These are phyloP conservation scores for Manis javanica DNA, from an alignment of 2,797 vertebrate species.

Conservation along the genomic window DNA sequence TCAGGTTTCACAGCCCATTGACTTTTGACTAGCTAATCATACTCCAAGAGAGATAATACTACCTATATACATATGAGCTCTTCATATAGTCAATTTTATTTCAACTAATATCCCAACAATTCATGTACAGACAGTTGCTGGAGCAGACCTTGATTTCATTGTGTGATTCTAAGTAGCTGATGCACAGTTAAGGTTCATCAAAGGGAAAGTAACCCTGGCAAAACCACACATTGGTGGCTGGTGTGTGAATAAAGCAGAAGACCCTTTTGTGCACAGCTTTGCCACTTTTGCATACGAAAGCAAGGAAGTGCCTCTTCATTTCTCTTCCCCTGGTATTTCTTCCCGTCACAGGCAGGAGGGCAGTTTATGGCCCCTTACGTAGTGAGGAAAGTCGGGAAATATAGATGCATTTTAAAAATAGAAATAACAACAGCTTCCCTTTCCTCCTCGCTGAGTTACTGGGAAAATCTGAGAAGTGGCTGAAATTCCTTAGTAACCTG, in stretches of 20 bases:
- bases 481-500: neutral
- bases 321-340: neutral
- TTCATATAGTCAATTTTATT: neutral
- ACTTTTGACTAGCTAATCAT: neutral
- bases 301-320: neutral
- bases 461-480: neutral
- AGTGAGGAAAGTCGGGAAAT: slow-evolving; percentile 11
- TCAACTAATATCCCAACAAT: neutral
- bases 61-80: neutral
- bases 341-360: neutral
- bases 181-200: neutral
- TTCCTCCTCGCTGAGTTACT: neutral
- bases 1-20: neutral
- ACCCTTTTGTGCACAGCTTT: neutral
- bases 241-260: neutral
- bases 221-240: neutral
- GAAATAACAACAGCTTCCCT: neutral
- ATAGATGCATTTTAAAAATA: neutral
- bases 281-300: neutral
- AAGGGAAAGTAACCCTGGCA: neutral
- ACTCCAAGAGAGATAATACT: neutral
- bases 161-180: neutral
- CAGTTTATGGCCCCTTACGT: neutral
- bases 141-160: neutral
- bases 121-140: neutral